phyloP scores from a whole-genome alignment of 2,113 vertebrate species.

The Polypterus bichir region DNA sequence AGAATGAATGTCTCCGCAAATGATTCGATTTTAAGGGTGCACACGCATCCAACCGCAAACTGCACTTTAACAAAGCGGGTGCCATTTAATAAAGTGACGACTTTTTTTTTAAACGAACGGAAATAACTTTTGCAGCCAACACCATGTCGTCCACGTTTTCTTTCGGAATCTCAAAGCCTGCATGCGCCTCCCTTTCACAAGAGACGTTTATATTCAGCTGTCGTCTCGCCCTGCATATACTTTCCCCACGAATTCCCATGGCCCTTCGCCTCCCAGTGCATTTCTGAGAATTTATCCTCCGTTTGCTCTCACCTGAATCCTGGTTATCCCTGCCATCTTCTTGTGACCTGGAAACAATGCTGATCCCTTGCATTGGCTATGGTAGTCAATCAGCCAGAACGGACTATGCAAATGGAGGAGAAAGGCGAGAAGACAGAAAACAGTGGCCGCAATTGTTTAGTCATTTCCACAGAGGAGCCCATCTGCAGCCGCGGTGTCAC shows the following conservation, averaged over 20 bases:
- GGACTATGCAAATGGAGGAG: slow-evolving; percentile 65
- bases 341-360: slow-evolving; percentile 66
- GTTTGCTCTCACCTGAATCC: slow-evolving; percentile 64
- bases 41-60: too few relatives aligned
- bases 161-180: too few relatives aligned
- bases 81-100: too few relatives aligned
- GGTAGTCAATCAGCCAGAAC: slow-evolving; percentile 71
- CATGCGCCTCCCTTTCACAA: too few relatives aligned
- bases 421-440: slow-evolving; percentile 54
- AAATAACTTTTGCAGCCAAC: too few relatives aligned
- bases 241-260: neutral
- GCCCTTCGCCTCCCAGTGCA: neutral
- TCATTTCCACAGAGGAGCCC: slow-evolving; percentile 56
- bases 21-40: too few relatives aligned
- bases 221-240: too few relatives aligned
- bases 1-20: too few relatives aligned
- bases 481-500: slow-evolving; percentile 55
- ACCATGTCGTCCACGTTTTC: too few relatives aligned
- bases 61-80: too few relatives aligned
- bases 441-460: slow-evolving; percentile 62
- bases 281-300: slow-evolving; percentile 29
- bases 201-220: too few relatives aligned
- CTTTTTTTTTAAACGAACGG: too few relatives aligned
- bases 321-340: slow-evolving; percentile 56
- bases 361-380: slow-evolving; percentile 37